phyloP scores from a whole-genome alignment of 2,797 vertebrate genomes.

The Zalophus californianus region DNA sequence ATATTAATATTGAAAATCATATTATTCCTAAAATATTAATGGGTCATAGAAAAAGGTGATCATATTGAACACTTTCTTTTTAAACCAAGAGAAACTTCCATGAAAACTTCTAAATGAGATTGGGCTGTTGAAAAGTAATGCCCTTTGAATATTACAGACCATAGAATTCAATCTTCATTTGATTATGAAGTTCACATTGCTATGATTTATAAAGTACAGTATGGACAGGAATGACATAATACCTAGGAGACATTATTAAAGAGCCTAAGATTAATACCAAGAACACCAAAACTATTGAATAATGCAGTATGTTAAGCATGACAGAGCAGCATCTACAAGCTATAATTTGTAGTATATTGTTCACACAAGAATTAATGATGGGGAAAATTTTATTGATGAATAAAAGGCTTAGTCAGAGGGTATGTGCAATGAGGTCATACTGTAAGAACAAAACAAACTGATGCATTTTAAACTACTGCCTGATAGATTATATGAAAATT shows the following conservation, averaged over 20 bases:
- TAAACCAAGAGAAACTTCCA: conserved; percentile 23
- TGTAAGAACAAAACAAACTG: neutral
- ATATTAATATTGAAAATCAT: neutral
- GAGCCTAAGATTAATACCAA: neutral
- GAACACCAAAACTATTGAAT: neutral
- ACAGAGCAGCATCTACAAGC: neutral
- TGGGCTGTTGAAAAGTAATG: neutral
- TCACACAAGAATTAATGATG: neutral
- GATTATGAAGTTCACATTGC: neutral
- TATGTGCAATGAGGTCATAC: neutral
- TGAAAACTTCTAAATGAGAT: neutral
- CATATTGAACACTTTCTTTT: neutral
- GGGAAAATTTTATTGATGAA: neutral
- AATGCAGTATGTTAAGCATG: neutral
- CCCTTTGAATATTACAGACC: neutral
- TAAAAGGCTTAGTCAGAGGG: neutral
- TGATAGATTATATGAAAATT: neutral
- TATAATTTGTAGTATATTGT: neutral
- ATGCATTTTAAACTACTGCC: neutral
- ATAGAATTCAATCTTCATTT: neutral
- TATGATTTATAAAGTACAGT: neutral
- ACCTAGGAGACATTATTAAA: neutral
- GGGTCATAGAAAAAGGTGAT: neutral
- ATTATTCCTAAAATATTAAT: neutral
- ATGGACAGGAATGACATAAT: neutral